phyloP scores from a whole-genome alignment of 2,113 vertebrate species.

The Phyllostomus discolor region DNA sequence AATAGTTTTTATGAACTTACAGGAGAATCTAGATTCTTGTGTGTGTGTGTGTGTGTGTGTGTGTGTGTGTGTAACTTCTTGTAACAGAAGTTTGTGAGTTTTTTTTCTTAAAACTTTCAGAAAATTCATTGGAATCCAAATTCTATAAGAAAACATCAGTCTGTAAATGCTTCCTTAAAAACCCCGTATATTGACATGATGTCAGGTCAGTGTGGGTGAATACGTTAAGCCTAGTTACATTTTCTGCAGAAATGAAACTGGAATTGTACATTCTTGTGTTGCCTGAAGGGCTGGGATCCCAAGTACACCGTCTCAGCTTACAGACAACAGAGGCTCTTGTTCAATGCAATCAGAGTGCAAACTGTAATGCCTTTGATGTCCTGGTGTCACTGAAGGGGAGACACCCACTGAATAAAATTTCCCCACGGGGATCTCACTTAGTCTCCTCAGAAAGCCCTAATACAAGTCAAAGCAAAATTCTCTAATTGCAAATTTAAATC shows the following conservation, averaged over 20 bases:
- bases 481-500: constrained; percentile 51
- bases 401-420: constrained; percentile 17
- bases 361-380: not conserved
- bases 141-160: not conserved
- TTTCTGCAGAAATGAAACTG: not conserved
- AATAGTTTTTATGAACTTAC: not conserved
- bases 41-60: too few species aligned
- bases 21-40: not conserved
- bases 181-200: not conserved
- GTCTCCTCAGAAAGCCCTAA: not conserved
- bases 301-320: not conserved
- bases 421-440: not conserved
- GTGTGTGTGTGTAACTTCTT: not conserved
- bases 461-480: constrained; percentile 31
- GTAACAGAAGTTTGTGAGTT: rapidly evolving
- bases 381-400: not conserved
- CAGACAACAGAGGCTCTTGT: not conserved
- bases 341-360: not conserved
- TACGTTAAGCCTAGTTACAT: not conserved
- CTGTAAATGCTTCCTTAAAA: not conserved
- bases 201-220: not conserved
- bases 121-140: not conserved
- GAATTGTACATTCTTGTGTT: not conserved
- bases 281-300: not conserved
- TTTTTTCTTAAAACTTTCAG: not conserved